phyloP scores from a whole-genome alignment of 2,113 vertebrate species.

The Anser cygnoides region DNA sequence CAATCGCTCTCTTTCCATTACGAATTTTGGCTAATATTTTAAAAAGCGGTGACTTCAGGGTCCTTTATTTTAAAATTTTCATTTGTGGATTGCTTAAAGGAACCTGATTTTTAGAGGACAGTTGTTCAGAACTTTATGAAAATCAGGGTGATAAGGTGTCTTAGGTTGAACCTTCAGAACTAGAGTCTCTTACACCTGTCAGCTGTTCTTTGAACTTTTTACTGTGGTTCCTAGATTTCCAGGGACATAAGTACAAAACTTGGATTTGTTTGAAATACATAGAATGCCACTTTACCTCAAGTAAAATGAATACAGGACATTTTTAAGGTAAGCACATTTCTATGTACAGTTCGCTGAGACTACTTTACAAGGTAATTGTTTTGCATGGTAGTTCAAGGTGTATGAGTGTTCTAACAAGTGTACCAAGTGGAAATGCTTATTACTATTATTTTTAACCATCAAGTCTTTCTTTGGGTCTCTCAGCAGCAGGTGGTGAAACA shows the following conservation, averaged over 20 bases:
- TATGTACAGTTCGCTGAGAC: not conserved
- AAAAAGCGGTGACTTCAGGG: not conserved
- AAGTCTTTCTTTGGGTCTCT: slow-evolving; percentile 68
- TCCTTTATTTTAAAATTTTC: not conserved
- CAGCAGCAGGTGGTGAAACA: slow-evolving; percentile 83
- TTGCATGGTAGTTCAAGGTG: slow-evolving; percentile 8
- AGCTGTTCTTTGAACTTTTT: not conserved
- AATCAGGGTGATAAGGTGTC: not conserved
- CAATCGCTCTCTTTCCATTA: not conserved
- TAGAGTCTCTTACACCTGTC: not conserved
- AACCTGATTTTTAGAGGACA: not conserved
- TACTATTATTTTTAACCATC: slow-evolving; percentile 36
- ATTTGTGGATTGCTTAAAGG: not conserved
- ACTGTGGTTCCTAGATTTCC: not conserved
- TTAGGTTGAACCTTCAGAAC: not conserved
- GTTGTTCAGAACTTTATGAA: not conserved
- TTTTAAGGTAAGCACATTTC: not conserved
- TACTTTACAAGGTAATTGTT: not conserved
- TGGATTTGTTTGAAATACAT: not conserved
- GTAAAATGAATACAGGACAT: not conserved
- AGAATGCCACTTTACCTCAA: not conserved
- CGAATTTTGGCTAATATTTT: not conserved
- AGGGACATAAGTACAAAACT: not conserved
- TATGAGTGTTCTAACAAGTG: not conserved
- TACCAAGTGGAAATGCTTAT: slow-evolving; percentile 26